Conservation (phyloP, 2,113 vertebrate species). For the Pteruthius melanotis region DNA sequence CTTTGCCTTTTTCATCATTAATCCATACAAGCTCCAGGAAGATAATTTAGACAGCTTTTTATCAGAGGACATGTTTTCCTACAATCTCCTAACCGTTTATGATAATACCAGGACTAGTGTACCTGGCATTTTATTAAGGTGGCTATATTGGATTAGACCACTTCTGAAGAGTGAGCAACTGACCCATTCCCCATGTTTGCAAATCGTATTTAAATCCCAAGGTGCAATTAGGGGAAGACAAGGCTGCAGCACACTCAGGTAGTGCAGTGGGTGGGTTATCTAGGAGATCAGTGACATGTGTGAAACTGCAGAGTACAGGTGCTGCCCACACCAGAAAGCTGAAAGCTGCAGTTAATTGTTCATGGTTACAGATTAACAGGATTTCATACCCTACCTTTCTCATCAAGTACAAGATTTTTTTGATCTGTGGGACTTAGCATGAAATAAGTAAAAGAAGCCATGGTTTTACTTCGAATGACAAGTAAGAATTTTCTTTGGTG, state of each 20-base stretch:
- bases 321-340: background rate
- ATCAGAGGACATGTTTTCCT: background rate
- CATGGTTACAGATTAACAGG: fast-evolving
- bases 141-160: background rate
- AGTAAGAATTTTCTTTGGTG: background rate
- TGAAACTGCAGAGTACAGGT: background rate
- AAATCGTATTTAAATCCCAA: background rate
- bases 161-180: background rate
- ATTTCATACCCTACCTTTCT: background rate
- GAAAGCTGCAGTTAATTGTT: background rate
- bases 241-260: background rate
- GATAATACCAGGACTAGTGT: background rate
- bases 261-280: background rate
- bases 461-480: background rate
- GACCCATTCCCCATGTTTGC: background rate
- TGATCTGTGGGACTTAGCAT: background rate
- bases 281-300: background rate
- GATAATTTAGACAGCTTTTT: background rate
- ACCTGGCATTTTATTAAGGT: background rate
- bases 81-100: background rate
- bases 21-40: background rate
- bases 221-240: background rate
- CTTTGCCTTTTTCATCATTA: background rate
- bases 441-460: background rate
- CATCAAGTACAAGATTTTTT: background rate